Evolutionary conservation across 30 jellyfish, hydroid and myxozoan species (phyloP).

Genomic region (Aurelia coerulea): DNA sequence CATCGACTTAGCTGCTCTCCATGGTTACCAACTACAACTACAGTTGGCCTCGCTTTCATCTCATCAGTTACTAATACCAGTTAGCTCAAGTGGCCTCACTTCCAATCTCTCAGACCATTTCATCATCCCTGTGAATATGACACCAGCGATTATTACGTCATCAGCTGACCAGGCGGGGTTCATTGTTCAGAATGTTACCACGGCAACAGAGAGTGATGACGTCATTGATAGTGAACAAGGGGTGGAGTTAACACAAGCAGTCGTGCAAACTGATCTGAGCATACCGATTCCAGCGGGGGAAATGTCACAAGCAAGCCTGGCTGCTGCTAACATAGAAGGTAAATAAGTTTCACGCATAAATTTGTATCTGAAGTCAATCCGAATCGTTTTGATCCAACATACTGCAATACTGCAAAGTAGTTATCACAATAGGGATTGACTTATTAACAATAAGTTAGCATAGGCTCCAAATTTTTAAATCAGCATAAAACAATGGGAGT

Average conservation of each 20-base stretch:
- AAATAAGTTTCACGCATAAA: neutral
- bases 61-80: conserved; percentile 67
- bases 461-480: no score
- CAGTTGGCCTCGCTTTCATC: conserved; percentile 75
- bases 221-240: conserved; percentile 38
- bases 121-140: conserved; percentile 71
- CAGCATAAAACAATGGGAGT: no score
- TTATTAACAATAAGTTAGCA: no score
- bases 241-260: conserved; percentile 76
- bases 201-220: conserved; percentile 25
- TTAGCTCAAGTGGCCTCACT: conserved; percentile 48
- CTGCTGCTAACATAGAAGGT: conserved; percentile 80
- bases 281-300: conserved; percentile 77
- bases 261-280: conserved; percentile 82
- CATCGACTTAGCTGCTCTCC: conserved; percentile 58
- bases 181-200: conserved; percentile 64
- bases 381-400: no score
- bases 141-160: conserved; percentile 51
- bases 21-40: conserved; percentile 70
- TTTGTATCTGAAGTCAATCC: no score
- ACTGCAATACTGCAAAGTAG: no score
- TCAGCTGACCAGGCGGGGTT: conserved; percentile 61
- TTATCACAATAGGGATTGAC: no score
- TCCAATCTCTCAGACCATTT: conserved; percentile 66
- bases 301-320: conserved; percentile 42